These are phyloP conservation scores for Aldabrachelys gigantea DNA, from an alignment of 2,113 vertebrate species.

Conservation along the genomic window DNA sequence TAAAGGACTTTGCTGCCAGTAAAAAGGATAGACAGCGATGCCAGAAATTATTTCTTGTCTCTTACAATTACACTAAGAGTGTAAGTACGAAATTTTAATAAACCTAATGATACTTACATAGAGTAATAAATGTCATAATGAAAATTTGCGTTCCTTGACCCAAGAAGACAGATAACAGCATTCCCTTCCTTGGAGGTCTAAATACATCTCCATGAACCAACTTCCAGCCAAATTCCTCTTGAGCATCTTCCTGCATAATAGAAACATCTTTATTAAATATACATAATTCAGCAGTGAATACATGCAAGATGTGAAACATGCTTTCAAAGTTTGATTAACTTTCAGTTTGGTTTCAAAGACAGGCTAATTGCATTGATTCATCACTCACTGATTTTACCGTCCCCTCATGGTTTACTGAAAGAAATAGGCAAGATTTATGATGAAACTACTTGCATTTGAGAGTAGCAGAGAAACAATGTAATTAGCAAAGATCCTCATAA, in stretches of 20 bases:
- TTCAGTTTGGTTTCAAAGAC: conserved; percentile 54
- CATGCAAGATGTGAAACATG: conserved; percentile 57
- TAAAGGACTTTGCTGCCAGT: background rate
- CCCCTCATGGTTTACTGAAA: conserved; percentile 54
- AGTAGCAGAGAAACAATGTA: conserved; percentile 36
- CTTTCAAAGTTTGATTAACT: conserved; percentile 64
- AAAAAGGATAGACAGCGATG: background rate
- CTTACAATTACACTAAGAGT: background rate
- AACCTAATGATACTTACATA: conserved; percentile 83
- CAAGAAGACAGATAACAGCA: conserved; percentile 90
- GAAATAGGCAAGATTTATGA: conserved; percentile 32
- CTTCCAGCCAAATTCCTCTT: conserved; percentile 88
- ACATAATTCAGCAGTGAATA: conserved; percentile 45
- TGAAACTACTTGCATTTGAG: conserved; percentile 39
- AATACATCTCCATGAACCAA: conserved; percentile 82
- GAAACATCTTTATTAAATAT: conserved; percentile 59
- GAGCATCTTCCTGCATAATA: conserved; percentile 84
- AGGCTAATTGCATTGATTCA: conserved; percentile 62
- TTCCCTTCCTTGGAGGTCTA: conserved; percentile 84
- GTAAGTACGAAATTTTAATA: background rate
- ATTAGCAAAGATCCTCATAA: conserved; percentile 22
- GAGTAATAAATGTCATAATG: conserved; percentile 93
- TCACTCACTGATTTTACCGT: conserved; percentile 59
- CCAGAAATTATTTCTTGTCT: background rate
- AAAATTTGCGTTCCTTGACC: conserved; percentile 92